These are phyloP conservation scores for Megaceryle maxima DNA, from an alignment of 2,113 vertebrate species.

Conservation along the genomic window DNA sequence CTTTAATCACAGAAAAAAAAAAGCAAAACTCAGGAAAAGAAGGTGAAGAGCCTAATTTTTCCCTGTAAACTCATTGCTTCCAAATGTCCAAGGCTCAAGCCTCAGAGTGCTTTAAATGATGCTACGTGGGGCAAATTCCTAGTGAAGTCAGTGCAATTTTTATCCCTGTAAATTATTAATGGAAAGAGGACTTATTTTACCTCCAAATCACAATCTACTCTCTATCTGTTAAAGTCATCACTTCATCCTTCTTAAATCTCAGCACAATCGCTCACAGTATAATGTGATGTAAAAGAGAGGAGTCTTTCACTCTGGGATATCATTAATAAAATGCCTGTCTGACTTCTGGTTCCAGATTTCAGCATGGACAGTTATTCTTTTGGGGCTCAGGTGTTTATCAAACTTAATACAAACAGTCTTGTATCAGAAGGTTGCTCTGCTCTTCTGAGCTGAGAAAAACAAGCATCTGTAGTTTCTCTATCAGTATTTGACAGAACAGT, in stretches of 20 bases:
- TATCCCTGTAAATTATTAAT: background rate
- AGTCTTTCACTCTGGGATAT: background rate
- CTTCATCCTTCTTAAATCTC: background rate
- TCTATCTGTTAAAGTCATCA: slow-evolving; percentile 4
- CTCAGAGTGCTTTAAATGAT: background rate
- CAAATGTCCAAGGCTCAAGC: background rate
- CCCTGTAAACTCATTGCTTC: background rate
- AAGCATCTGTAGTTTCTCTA: background rate
- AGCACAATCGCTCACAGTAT: background rate
- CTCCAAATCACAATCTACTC: background rate
- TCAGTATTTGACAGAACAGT: background rate
- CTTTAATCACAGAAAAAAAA: background rate
- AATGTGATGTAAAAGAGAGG: background rate
- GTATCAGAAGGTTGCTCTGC: background rate
- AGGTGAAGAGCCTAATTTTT: background rate
- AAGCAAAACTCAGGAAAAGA: background rate
- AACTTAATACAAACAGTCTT: background rate
- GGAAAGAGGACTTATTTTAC: background rate
- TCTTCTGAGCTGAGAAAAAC: background rate
- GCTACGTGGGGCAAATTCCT: background rate
- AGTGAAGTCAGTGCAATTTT: background rate
- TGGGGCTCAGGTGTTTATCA: background rate
- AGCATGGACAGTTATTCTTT: background rate
- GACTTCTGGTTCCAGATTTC: background rate
- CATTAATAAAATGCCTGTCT: background rate